A percentile compares a stretch with the other conserved stretches of the same genome.
Conservation (phyloP, 2,113 vertebrate species). For the Emydura subglobosa region DNA sequence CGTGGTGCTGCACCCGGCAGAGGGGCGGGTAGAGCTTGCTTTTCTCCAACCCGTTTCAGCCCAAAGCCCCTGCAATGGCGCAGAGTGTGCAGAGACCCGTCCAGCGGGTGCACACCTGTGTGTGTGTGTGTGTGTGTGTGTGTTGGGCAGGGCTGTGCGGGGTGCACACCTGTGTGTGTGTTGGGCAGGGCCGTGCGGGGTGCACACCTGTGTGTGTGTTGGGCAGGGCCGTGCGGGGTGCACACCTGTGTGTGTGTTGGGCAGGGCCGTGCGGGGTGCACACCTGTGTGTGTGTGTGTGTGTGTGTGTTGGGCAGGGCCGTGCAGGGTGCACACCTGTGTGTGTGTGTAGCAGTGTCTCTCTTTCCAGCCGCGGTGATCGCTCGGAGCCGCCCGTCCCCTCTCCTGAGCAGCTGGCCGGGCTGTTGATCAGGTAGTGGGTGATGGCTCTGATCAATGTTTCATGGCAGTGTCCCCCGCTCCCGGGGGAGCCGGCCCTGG, state of each 20-base stretch:
- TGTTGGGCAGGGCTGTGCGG: neutral
- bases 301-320: neutral
- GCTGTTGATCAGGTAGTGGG: conserved; percentile 61
- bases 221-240: neutral
- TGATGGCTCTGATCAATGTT: conserved; percentile 72
- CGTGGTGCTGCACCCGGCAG: too few species aligned
- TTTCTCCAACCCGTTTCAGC: too few species aligned
- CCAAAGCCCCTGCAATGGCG: too few species aligned
- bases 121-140: too few species aligned
- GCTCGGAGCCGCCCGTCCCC: neutral
- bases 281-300: neutral
- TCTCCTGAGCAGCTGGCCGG: neutral
- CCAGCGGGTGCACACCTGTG: too few species aligned
- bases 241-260: neutral
- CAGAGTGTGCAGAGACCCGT: too few species aligned
- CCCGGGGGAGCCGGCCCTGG: conserved; percentile 59
- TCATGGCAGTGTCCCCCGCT: conserved; percentile 61
- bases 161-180: neutral
- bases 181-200: neutral
- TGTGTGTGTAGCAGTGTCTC: neutral
- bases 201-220: too few species aligned
- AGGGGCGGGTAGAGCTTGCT: too few species aligned
- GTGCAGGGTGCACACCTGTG: neutral
- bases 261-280: neutral
- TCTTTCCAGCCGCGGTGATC: neutral